phyloP scores from a whole-genome alignment of 2,797 vertebrate species.

The Alosa sapidissima region DNA sequence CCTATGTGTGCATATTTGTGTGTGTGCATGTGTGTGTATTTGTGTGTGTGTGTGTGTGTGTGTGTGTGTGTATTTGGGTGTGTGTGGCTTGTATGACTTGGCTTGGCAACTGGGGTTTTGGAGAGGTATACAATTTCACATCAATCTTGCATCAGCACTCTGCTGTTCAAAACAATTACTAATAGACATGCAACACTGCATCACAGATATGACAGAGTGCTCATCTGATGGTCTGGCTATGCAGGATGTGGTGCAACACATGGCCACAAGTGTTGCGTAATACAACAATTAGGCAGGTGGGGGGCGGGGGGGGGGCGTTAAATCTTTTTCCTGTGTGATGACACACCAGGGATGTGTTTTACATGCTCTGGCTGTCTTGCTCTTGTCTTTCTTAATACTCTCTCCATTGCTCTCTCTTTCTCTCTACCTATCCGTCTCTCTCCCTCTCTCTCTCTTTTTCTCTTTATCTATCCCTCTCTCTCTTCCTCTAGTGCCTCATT shows the following conservation, averaged over 20 bases:
- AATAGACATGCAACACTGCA: not conserved
- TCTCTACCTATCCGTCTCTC: not conserved
- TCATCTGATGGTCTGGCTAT: not conserved
- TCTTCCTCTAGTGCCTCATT: constrained; percentile 69
- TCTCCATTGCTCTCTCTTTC: not conserved
- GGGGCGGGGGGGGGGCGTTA: not conserved
- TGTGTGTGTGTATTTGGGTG: not conserved
- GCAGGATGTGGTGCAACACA: not conserved
- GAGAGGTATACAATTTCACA: not conserved
- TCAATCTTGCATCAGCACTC: not conserved
- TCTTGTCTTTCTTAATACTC: not conserved
- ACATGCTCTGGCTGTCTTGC: not conserved
- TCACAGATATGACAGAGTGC: not conserved
- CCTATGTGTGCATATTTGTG: not conserved
- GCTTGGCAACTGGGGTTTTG: not conserved
- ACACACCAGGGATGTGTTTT: constrained; percentile 16
- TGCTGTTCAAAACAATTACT: not conserved
- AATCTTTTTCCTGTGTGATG: not conserved
- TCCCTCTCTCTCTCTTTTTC: not conserved
- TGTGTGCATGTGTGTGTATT: not conserved
- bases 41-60: not conserved
- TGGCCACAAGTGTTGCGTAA: not conserved
- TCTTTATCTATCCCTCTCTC: constrained; percentile 29
- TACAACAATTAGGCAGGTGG: not conserved
- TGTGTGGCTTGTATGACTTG: not conserved